These are phyloP conservation scores for Enteromius unitaeniatus DNA, from an alignment of 2,797 vertebrate genomes.

Conservation along the genomic window DNA sequence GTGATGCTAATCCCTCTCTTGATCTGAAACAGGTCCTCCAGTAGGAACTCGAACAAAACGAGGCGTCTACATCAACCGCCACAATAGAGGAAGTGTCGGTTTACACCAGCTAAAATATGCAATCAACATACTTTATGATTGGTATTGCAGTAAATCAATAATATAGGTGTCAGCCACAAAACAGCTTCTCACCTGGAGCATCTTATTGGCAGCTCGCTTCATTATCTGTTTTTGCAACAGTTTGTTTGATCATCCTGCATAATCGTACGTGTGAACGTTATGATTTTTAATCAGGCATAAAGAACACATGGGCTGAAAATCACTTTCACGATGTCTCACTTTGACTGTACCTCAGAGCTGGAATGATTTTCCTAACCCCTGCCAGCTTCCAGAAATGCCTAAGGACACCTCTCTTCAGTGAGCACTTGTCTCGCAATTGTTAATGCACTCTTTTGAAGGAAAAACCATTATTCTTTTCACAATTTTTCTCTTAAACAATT, in stretches of 20 bases:
- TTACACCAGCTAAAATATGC: neutral
- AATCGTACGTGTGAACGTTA: neutral
- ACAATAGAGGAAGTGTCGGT: neutral
- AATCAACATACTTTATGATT: constrained; percentile 7
- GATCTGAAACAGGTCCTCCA: constrained; percentile 41
- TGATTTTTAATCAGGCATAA: constrained; percentile 13
- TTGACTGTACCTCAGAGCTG: neutral
- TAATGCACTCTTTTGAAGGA: neutral
- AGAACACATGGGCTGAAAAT: constrained; percentile 11
- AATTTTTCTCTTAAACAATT: neutral
- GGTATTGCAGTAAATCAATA: constrained; percentile 5
- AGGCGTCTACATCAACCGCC: constrained; percentile 5
- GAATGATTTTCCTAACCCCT: neutral
- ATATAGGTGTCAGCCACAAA: neutral
- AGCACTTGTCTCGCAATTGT: neutral
- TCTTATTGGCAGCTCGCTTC: neutral
- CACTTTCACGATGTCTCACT: neutral
- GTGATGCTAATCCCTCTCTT: constrained; percentile 36
- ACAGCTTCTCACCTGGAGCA: constrained; percentile 1
- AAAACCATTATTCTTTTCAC: neutral
- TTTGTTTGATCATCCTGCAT: constrained; percentile 18
- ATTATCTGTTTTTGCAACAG: constrained; percentile 15
- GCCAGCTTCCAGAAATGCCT: constrained; percentile 1
- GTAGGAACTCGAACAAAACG: constrained; percentile 20
- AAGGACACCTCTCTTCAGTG: neutral